Conservation (phyloP, 2,113 vertebrate species). For the Ia io region DNA sequence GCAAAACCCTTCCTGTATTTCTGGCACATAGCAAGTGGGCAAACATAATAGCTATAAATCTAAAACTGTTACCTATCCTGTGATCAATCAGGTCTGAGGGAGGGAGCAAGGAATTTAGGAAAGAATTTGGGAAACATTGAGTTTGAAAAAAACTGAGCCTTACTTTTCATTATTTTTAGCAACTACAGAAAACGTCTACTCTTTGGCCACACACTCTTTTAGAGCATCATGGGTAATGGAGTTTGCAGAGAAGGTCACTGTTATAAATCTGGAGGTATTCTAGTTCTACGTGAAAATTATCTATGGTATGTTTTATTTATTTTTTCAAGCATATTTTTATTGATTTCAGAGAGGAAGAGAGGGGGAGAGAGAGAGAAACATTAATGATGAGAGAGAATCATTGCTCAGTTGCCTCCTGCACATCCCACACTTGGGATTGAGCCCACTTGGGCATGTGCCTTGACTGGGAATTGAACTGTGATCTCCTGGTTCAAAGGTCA, state of each 20-base stretch:
- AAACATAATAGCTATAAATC: background rate
- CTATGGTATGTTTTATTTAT: background rate
- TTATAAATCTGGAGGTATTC: background rate
- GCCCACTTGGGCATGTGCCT: no score
- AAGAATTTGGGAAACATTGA: background rate
- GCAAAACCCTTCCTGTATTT: background rate
- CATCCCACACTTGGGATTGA: no score
- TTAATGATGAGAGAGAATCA: no score
- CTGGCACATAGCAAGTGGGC: background rate
- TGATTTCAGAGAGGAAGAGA: no score
- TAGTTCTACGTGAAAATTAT: background rate
- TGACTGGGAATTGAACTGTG: no score
- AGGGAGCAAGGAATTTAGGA: background rate
- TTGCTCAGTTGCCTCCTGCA: no score
- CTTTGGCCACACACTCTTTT: background rate
- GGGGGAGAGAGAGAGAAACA: no score
- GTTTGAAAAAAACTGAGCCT: background rate
- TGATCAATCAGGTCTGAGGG: background rate
- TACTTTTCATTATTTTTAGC: background rate
- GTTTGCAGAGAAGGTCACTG: background rate
- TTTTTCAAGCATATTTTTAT: no score
- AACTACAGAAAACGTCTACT: background rate
- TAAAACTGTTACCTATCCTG: background rate
- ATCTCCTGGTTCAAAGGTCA: no score
- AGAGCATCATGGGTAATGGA: background rate